A percentile compares a stretch with the other conserved stretches of the same genome.
Conservation (phyloP, 2,888 invertebrate species). For the Drosophila meridionalis region DNA sequence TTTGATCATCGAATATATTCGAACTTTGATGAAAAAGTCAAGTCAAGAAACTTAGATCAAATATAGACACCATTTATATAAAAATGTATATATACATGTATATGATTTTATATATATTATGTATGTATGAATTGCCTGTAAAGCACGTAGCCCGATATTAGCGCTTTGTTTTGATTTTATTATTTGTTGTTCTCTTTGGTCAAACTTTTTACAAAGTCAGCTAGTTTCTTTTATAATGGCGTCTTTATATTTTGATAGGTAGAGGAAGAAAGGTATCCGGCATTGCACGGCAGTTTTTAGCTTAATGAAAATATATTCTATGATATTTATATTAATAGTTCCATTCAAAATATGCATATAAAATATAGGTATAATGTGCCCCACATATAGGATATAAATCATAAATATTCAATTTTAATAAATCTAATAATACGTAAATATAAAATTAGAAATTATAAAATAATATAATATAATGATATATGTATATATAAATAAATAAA, state of each 20-base stretch:
- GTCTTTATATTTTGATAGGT: conserved; percentile 4
- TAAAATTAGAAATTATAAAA: too few species aligned
- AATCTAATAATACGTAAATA: too few species aligned
- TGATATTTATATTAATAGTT: background rate
- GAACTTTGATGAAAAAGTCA: background rate
- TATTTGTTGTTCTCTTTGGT: background rate
- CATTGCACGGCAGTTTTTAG: background rate
- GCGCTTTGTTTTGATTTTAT: conserved; percentile 13
- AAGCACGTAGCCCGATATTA: conserved; percentile 11
- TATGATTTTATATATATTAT: background rate
- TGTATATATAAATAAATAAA: background rate
- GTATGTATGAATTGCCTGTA: background rate
- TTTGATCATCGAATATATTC: background rate
- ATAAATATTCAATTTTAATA: too few species aligned
- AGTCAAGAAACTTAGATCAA: conserved; percentile 3
- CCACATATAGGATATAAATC: too few species aligned
- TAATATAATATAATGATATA: background rate
- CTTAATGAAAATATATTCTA: background rate
- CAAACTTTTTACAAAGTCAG: conserved; percentile 16
- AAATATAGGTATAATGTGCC: background rate
- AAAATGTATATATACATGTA: background rate
- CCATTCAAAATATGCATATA: background rate
- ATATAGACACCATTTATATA: background rate
- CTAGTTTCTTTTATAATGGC: conserved; percentile 14
- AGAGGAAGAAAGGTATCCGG: background rate